Conservation (phyloP, 2,113 vertebrate genomes). For the Apteryx mantelli region DNA sequence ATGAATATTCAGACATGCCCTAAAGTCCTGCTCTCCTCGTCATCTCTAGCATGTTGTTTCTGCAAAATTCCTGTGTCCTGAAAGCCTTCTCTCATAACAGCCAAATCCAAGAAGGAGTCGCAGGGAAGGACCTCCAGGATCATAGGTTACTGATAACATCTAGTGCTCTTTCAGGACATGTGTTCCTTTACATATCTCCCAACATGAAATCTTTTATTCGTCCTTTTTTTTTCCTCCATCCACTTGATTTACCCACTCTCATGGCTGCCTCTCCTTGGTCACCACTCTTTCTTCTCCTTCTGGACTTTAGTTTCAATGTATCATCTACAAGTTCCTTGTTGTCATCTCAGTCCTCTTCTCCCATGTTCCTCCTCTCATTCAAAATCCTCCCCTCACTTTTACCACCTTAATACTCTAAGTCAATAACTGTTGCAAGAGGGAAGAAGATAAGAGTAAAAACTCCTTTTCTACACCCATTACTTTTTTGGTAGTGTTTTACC, state of each 20-base stretch:
- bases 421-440: not conserved
- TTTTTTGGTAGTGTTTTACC: not conserved
- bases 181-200: not conserved
- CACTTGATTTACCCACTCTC: not conserved
- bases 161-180: not conserved
- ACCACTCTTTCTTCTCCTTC: not conserved
- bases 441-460: not conserved
- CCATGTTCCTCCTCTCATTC: not conserved
- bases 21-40: accelerated
- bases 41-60: not conserved
- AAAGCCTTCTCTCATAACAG: not conserved
- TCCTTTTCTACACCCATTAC: not conserved
- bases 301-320: not conserved
- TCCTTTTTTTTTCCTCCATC: not conserved
- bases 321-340: not conserved
- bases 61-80: not conserved
- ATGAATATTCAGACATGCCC: not conserved
- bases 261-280: not conserved
- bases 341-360: not conserved
- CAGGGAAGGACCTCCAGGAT: not conserved
- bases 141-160: not conserved
- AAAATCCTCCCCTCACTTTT: not conserved
- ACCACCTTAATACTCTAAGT: not conserved
- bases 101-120: accelerated
- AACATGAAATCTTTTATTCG: not conserved